Conservation (phyloP, 2,113 vertebrate species). For the Columba livia region DNA sequence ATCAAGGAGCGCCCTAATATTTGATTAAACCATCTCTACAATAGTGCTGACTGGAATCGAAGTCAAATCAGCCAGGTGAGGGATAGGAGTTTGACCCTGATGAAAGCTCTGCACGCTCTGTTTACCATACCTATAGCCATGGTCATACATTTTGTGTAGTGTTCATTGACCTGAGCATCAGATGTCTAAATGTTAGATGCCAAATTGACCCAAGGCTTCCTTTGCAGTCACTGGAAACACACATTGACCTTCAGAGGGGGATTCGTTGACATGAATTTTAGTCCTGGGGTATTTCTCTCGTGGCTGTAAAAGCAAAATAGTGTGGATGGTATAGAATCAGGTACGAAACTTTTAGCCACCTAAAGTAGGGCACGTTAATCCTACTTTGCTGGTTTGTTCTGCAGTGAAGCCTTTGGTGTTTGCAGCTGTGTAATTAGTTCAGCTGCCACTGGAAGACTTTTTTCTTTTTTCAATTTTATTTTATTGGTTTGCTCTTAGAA, state of each 20-base stretch:
- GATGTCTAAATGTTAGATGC: neutral
- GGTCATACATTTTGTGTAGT: neutral
- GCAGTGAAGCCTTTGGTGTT: neutral
- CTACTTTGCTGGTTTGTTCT: neutral
- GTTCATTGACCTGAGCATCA: neutral
- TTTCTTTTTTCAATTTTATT: neutral
- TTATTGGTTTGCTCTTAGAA: neutral
- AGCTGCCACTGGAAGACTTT: neutral
- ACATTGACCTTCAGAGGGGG: neutral
- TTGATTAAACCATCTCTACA: neutral
- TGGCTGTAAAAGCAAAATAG: neutral
- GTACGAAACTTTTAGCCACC: neutral
- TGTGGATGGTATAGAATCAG: neutral
- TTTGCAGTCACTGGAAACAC: neutral
- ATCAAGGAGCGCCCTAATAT: fast-evolving
- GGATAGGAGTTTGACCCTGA: neutral
- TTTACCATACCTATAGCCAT: fast-evolving
- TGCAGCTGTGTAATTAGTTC: neutral
- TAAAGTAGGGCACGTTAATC: neutral
- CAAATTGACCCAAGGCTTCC: neutral
- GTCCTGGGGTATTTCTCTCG: neutral
- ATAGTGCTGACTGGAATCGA: neutral
- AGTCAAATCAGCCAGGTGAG: neutral
- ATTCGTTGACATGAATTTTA: neutral
- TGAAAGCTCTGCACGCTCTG: neutral